Base-by-base conservation (phyloP, 2,113 vertebrate genomes). In the Cardinalis cardinalis region DNA sequence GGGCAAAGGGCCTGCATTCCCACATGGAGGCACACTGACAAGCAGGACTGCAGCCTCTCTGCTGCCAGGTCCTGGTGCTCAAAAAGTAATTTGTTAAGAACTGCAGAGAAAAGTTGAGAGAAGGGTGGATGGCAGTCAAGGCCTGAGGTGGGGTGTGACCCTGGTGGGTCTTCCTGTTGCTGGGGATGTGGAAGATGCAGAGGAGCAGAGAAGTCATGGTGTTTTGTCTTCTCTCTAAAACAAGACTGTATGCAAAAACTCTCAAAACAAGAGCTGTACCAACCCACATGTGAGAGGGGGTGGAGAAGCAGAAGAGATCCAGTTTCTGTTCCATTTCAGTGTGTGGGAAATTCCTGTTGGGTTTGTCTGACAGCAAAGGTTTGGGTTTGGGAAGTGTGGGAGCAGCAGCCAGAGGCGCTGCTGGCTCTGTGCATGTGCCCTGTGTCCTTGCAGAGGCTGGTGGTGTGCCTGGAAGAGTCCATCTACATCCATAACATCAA, bases 401-500 rank as follows among this genome's bases (percentile, higher is more conserved):
- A 81, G 49, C 65, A 48, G 87, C 68, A 76, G 76, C 2, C 40
- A 32, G 53, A 70, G 69, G 68, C 83, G 53, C 28, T 0, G 78
- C 81, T 91, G 88, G 43, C 56, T 74, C 38, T 52, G 48, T 63
- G n/a, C 91, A 28, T 77, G 91, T 95, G 83, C 7, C 34, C 16
- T 91, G 48, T 97, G 93, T 97, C 82, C 66, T 95, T 97, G 25
- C 97, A 99, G 99, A 98, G 99, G 94, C 97, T 99, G 78, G 97
- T 99, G 44, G 98, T 99, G 25, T 99, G 98, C 88, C 95, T 99
- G 95, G 99, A 99, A 81, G 98, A 99, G 84, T 98, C 98, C 2
- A 98, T 99, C 95, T 99, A 99, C 94, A 99, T 99, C 92, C 99
- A 99, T 93, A 99, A 99, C 92, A 99, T 99, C 87, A 99, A 99